Percentiles rank a stretch among this genome's conserved stretches.
Conservation (phyloP, 2,888 invertebrate genomes). For the Thereva unica region DNA sequence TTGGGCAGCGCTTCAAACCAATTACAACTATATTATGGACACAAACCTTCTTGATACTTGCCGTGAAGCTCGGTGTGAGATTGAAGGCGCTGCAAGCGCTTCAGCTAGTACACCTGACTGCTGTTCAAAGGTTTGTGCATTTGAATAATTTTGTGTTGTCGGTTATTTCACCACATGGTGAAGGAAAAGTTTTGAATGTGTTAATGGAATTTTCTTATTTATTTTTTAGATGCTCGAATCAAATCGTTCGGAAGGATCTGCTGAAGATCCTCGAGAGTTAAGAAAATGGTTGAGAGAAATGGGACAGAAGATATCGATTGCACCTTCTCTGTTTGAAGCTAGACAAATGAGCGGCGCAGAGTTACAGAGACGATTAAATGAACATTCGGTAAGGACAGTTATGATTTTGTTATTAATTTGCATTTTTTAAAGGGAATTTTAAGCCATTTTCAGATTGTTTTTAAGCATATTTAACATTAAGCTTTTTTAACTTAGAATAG, state of each 20-base stretch:
- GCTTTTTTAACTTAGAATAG: no score
- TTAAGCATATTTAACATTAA: no score
- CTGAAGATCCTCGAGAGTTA: slow-evolving; percentile 62
- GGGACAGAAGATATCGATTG: slow-evolving; percentile 74
- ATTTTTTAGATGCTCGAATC: slow-evolving; percentile 51
- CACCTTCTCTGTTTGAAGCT: slow-evolving; percentile 72
- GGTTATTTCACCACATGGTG: background rate
- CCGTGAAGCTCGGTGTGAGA: slow-evolving; percentile 63
- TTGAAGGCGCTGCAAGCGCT: slow-evolving; percentile 51
- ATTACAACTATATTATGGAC: slow-evolving; percentile 95
- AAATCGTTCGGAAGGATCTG: slow-evolving; percentile 50
- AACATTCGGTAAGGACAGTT: slow-evolving; percentile 76
- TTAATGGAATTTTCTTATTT: slow-evolving; percentile 1
- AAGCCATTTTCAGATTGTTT: no score
- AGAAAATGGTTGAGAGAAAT: slow-evolving; percentile 86
- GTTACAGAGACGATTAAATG: slow-evolving; percentile 74
- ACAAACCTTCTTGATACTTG: slow-evolving; percentile 90
- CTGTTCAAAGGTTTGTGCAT: slow-evolving; percentile 43
- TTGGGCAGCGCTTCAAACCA: slow-evolving; percentile 87
- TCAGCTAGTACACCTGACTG: slow-evolving; percentile 48
- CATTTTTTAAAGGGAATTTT: background rate
- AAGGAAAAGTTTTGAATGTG: slow-evolving; percentile 7
- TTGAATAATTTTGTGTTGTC: background rate
- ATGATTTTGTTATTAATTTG: background rate
- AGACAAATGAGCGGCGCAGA: slow-evolving; percentile 73